A percentile compares a stretch with the other conserved stretches of the same genome.
phyloP scores from a whole-genome alignment of 2,888 invertebrate genomes.

The Mesopsocus fuscifrons region DNA sequence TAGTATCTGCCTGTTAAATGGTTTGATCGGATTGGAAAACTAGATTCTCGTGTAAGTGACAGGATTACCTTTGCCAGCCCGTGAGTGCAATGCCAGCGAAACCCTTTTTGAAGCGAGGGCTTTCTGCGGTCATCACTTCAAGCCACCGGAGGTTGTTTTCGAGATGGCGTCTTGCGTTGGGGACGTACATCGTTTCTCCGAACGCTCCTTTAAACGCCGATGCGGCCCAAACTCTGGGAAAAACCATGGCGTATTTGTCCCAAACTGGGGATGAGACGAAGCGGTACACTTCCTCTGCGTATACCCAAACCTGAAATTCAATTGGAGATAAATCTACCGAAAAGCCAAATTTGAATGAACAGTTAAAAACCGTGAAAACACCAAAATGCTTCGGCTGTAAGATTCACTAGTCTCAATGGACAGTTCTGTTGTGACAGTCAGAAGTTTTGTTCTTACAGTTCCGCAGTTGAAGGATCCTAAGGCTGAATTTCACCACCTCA shows the following conservation, averaged over 20 bases:
- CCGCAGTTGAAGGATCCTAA: too few relatives aligned
- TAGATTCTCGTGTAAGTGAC: too few relatives aligned
- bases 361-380: too few relatives aligned
- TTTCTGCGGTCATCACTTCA: conserved; percentile 40
- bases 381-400: too few relatives aligned
- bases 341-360: too few relatives aligned
- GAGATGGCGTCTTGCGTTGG: conserved; percentile 43
- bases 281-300: conserved; percentile 47
- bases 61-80: conserved; percentile 35
- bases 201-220: conserved; percentile 60
- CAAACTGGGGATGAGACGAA: conserved; percentile 31
- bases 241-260: conserved; percentile 46
- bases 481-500: too few relatives aligned
- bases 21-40: too few relatives aligned
- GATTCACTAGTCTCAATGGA: too few relatives aligned
- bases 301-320: conserved; percentile 48
- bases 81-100: conserved; percentile 35
- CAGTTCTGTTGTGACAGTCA: too few relatives aligned
- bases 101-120: conserved; percentile 30
- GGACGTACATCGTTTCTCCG: conserved; percentile 46
- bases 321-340: too few relatives aligned
- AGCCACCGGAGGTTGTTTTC: conserved; percentile 53
- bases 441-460: too few relatives aligned
- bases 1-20: too few relatives aligned
- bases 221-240: conserved; percentile 49